These are phyloP conservation scores for Phenganax stokvisi DNA, from an alignment of 92 coral and sea anemone species.

Conservation along the genomic window DNA sequence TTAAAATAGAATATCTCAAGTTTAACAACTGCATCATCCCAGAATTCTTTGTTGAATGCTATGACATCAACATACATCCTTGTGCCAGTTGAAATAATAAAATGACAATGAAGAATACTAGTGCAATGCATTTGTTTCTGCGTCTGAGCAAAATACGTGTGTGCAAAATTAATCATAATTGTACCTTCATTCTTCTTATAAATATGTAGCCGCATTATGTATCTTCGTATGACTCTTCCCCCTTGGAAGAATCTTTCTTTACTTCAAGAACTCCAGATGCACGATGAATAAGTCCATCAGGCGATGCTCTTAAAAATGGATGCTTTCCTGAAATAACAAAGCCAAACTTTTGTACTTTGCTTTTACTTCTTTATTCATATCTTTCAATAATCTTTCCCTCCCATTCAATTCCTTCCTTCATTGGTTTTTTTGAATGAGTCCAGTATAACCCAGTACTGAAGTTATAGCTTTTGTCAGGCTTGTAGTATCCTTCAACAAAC, in stretches of 20 bases:
- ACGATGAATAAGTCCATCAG: slow-evolving; percentile 26
- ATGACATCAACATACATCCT: slow-evolving; percentile 46
- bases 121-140: slow-evolving; percentile 31
- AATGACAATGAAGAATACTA: slow-evolving; percentile 45
- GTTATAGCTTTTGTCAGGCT: slow-evolving; percentile 19
- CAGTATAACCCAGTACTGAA: slow-evolving; percentile 45
- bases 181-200: slow-evolving; percentile 22
- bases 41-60: slow-evolving; percentile 46
- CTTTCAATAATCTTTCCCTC: slow-evolving; percentile 22
- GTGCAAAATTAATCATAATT: slow-evolving; percentile 22
- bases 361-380: not conserved
- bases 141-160: slow-evolving; percentile 22
- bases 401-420: slow-evolving; percentile 52
- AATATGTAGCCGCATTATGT: slow-evolving; percentile 5
- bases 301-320: slow-evolving; percentile 26
- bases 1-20: slow-evolving; percentile 57
- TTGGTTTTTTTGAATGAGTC: slow-evolving; percentile 29
- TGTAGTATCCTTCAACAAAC: slow-evolving; percentile 37
- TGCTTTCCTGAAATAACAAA: slow-evolving; percentile 22
- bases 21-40: slow-evolving; percentile 46
- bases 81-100: slow-evolving; percentile 50
- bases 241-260: not conserved
- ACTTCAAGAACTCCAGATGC: not conserved
- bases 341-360: slow-evolving; percentile 14
- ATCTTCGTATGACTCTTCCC: not conserved